Evolutionary conservation across 2,113 vertebrate species (phyloP).

Genomic region (Menidia beryllina): DNA sequence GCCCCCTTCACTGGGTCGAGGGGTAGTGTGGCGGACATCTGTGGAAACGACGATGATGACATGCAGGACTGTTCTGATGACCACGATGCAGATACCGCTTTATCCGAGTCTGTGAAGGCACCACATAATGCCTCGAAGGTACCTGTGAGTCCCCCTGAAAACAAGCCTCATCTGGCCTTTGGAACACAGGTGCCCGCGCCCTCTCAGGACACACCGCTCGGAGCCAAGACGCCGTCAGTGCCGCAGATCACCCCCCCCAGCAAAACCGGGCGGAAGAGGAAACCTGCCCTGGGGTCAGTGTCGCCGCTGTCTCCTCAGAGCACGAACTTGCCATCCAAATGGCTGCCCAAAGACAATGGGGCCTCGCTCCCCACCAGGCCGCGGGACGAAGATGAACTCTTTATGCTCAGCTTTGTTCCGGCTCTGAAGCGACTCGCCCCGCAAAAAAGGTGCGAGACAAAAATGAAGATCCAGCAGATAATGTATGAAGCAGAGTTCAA

Average conservation of each 20-base stretch:
- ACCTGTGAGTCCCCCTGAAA: slow-evolving; percentile 25
- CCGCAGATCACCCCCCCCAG: slow-evolving; percentile 10
- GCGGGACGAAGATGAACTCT: slow-evolving; percentile 75
- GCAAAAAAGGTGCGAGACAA: slow-evolving; percentile 76
- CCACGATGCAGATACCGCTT: slow-evolving; percentile 37
- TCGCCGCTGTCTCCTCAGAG: slow-evolving; percentile 28
- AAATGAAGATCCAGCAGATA: slow-evolving; percentile 78
- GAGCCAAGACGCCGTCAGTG: slow-evolving; percentile 49
- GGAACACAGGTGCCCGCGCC: slow-evolving; percentile 43
- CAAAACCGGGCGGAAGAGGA: slow-evolving; percentile 51
- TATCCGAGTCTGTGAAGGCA: slow-evolving; percentile 35
- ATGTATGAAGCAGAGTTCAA: slow-evolving; percentile 79
- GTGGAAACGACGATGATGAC: slow-evolving; percentile 34
- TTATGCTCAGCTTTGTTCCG: slow-evolving; percentile 75
- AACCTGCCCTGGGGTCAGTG: slow-evolving; percentile 1
- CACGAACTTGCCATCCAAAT: slow-evolving; percentile 36
- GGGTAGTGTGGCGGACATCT: slow-evolving; percentile 45
- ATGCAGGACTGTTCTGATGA: slow-evolving; percentile 55
- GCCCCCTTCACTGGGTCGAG: slow-evolving; percentile 74
- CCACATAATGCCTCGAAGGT: slow-evolving; percentile 40
- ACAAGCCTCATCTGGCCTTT: slow-evolving; percentile 56
- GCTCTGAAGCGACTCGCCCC: slow-evolving; percentile 76
- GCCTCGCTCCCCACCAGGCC: slow-evolving; percentile 38
- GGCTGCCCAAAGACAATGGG: slow-evolving; percentile 63
- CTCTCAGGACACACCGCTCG: slow-evolving; percentile 48